phyloP scores from a whole-genome alignment of 92 coral and sea anemone genomes.

The Nematostella vectensis region DNA sequence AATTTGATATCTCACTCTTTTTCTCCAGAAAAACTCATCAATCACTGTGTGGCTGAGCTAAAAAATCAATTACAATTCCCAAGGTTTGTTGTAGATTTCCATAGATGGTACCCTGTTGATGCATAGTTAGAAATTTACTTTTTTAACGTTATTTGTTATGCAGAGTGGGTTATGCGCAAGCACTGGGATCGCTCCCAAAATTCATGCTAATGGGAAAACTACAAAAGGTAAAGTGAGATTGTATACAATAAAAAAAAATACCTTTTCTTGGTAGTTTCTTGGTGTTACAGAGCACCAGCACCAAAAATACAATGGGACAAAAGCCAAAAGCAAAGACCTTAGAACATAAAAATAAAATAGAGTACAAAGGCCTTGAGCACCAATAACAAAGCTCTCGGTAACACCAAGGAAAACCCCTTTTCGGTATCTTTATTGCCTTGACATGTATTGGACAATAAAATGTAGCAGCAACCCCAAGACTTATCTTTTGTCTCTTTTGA shows the following conservation, averaged over 20 bases:
- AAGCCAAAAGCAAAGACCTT: too few relatives aligned
- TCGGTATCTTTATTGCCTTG: background rate
- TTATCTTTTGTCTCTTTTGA: too few relatives aligned
- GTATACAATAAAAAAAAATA: too few relatives aligned
- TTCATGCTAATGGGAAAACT: conserved; percentile 58
- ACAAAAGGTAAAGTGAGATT: conserved; percentile 38
- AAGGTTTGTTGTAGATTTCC: conserved; percentile 49
- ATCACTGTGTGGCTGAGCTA: conserved; percentile 42
- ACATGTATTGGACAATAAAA: too few relatives aligned
- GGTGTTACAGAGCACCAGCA: too few relatives aligned
- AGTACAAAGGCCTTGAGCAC: background rate
- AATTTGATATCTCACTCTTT: background rate
- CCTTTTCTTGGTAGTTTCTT: too few relatives aligned
- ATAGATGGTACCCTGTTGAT: too few relatives aligned
- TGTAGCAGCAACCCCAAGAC: too few relatives aligned
- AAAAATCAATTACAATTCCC: conserved; percentile 52
- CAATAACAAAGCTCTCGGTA: background rate
- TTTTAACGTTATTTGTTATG: too few relatives aligned
- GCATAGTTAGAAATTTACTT: too few relatives aligned
- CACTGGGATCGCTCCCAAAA: conserved; percentile 74
- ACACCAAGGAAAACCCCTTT: background rate
- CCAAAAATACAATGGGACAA: too few relatives aligned
- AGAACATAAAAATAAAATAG: background rate
- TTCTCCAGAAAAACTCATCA: conserved; percentile 53
- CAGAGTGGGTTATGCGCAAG: conserved; percentile 83